Conservation (phyloP, 1,140 invertebrate genomes). For the Gryon sp. region DNA sequence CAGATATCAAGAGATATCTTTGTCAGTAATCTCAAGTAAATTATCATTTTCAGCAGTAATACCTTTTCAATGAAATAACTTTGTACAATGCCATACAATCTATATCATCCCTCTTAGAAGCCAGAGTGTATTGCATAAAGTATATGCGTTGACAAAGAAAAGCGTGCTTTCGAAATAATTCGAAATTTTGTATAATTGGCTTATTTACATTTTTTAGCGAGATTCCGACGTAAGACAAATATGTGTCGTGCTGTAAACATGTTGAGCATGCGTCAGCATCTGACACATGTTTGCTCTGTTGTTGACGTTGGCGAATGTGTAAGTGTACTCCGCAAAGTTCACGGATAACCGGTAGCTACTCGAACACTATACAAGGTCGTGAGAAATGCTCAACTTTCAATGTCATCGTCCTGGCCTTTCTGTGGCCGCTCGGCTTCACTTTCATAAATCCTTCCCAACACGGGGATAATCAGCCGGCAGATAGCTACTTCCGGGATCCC, state of each 20-base stretch:
- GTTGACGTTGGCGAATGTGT: neutral
- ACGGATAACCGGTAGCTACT: slow-evolving; percentile 65
- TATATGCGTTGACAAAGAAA: too few species aligned
- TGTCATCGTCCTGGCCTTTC: slow-evolving; percentile 64
- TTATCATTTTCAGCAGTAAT: too few species aligned
- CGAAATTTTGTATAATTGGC: too few species aligned
- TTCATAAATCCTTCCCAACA: slow-evolving; percentile 61
- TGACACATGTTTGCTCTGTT: neutral
- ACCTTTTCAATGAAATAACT: too few species aligned
- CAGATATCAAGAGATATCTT: too few species aligned
- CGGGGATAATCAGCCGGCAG: slow-evolving; percentile 59
- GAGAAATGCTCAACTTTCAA: slow-evolving; percentile 70
- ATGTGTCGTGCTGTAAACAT: slow-evolving; percentile 47
- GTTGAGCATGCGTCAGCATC: slow-evolving; percentile 41
- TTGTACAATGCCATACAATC: too few species aligned
- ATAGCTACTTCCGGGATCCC: slow-evolving; percentile 61
- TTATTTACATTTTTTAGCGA: slow-evolving; percentile 51
- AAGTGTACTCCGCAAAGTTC: slow-evolving; percentile 35
- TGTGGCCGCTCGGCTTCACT: slow-evolving; percentile 55
- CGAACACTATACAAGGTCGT: slow-evolving; percentile 67
- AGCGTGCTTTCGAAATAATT: too few species aligned
- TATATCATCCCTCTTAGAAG: too few species aligned
- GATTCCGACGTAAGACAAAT: slow-evolving; percentile 36
- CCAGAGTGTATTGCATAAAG: too few species aligned
- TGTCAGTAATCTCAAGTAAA: too few species aligned